These are phyloP conservation scores for Eurypyga helias DNA, from an alignment of 2,113 vertebrate species.

Conservation along the genomic window DNA sequence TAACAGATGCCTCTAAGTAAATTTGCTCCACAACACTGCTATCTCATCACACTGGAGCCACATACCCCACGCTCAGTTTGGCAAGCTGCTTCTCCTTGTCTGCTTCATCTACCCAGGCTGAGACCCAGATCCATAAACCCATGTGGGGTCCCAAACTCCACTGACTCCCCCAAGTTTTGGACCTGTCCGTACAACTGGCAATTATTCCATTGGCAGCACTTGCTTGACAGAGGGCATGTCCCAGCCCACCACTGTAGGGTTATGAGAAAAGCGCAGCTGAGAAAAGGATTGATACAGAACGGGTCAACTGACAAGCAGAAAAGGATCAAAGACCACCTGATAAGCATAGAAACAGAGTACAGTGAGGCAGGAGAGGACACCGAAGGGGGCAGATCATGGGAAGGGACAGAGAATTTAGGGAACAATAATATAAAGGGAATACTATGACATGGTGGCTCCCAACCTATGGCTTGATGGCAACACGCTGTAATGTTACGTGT, in stretches of 20 bases:
- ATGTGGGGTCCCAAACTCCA: background rate
- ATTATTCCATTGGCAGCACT: background rate
- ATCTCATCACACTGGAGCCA: background rate
- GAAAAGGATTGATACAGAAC: background rate
- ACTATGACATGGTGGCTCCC: background rate
- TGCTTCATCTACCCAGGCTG: background rate
- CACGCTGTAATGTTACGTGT: background rate
- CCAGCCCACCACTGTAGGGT: background rate
- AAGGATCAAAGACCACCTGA: background rate
- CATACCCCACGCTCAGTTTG: background rate
- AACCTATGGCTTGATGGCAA: background rate
- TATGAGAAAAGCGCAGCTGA: background rate
- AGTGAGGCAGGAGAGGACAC: background rate
- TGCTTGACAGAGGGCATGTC: background rate
- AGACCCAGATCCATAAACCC: background rate
- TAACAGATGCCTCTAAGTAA: background rate
- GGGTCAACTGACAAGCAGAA: background rate
- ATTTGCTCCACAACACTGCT: background rate
- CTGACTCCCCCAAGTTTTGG: background rate
- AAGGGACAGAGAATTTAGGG: background rate
- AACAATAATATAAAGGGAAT: background rate
- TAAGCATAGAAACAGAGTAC: background rate
- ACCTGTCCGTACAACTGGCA: background rate
- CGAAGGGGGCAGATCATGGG: background rate
- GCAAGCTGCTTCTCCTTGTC: slow-evolving; percentile 9